These are phyloP conservation scores for Hoplias malabaricus DNA, from an alignment of 2,113 vertebrate species.

Conservation along the genomic window DNA sequence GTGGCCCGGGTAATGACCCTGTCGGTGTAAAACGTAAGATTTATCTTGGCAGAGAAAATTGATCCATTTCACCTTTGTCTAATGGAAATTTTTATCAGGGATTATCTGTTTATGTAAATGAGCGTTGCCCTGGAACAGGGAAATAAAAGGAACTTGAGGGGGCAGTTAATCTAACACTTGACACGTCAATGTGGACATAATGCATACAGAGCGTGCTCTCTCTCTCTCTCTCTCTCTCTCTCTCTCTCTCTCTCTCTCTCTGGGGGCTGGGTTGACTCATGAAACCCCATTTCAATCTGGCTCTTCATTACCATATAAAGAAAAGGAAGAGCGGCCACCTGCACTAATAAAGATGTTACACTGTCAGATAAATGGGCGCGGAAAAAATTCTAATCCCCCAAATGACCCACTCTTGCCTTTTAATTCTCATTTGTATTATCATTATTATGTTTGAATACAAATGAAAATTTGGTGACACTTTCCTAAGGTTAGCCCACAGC, in stretches of 20 bases:
- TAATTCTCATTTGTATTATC: background rate
- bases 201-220: constrained; percentile 65
- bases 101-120: constrained; percentile 99
- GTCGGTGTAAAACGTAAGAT: constrained; percentile 98
- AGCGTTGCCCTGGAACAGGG: constrained; percentile 84
- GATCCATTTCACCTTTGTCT: constrained; percentile 99
- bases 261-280: constrained; percentile 24
- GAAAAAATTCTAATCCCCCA: background rate
- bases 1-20: constrained; percentile 97
- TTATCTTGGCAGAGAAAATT: constrained; percentile 99
- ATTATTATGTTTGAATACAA: background rate
- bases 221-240: constrained; percentile 42
- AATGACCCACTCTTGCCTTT: background rate
- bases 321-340: constrained; percentile 16
- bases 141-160: constrained; percentile 81
- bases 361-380: background rate
- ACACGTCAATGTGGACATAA: constrained; percentile 82
- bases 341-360: constrained; percentile 33
- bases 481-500: too few relatives aligned
- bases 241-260: constrained; percentile 31
- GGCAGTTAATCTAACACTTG: constrained; percentile 90
- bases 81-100: constrained; percentile 99
- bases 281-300: constrained; percentile 31
- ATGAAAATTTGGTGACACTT: too few relatives aligned
- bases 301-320: constrained; percentile 47